These are phyloP conservation scores for Scaeva pyrastri DNA, from an alignment of 2,888 invertebrate species.

Conservation along the genomic window DNA sequence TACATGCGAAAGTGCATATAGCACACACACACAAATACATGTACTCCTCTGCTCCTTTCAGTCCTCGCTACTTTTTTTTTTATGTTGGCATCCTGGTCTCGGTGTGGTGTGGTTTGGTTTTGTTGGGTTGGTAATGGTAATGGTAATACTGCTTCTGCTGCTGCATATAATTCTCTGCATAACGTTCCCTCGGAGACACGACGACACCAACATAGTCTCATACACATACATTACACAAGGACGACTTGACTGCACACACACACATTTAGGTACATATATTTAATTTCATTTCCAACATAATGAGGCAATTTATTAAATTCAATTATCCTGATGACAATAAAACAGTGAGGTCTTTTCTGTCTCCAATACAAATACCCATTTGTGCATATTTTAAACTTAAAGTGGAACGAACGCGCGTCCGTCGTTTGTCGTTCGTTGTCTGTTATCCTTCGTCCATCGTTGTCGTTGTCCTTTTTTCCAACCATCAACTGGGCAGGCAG, in stretches of 20 bases:
- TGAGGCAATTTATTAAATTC: slow-evolving; percentile 84
- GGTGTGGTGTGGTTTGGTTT: neutral
- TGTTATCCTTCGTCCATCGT: too few relatives aligned
- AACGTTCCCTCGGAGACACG: slow-evolving; percentile 61
- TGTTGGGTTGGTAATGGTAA: neutral
- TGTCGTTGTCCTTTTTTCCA: neutral
- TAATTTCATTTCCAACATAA: slow-evolving; percentile 79
- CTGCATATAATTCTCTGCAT: slow-evolving; percentile 74
- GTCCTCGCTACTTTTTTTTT: neutral
- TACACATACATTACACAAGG: neutral
- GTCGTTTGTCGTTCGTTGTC: slow-evolving; percentile 1
- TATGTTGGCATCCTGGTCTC: slow-evolving; percentile 1
- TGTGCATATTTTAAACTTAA: slow-evolving; percentile 30
- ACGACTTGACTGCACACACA: slow-evolving; percentile 21
- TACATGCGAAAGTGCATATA: slow-evolving; percentile 38
- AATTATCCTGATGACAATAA: slow-evolving; percentile 83
- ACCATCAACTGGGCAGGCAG: slow-evolving; percentile 20
- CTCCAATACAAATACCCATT: neutral
- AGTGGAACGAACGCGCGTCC: slow-evolving; percentile 28
- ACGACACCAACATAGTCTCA: slow-evolving; percentile 21
- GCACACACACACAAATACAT: too few relatives aligned
- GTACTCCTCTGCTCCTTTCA: slow-evolving; percentile 26
- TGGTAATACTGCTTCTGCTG: neutral
- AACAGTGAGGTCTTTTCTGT: slow-evolving; percentile 69
- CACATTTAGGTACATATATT: slow-evolving; percentile 53